Base-by-base conservation (phyloP, 2,113 vertebrate species). In the Isurus oxyrinchus region DNA sequence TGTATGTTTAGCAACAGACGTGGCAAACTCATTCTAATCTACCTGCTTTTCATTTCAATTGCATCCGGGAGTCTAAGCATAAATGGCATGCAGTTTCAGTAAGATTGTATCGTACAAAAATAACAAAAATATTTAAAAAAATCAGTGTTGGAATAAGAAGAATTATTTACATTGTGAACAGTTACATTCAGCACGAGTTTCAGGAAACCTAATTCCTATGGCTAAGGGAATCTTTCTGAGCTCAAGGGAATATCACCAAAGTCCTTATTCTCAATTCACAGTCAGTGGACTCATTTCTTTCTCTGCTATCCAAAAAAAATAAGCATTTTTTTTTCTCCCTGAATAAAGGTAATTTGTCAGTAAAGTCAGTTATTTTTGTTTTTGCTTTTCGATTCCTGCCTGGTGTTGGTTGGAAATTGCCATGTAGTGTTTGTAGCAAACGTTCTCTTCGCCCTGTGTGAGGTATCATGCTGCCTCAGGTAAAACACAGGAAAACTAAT, bases 141-240 rank as follows among this genome's bases (percentile, higher is more conserved):
- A 21, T 44, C 40, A 84, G 81, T 44, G 81, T 16, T 44, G 19
- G 16, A 84, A 84, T 21, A 5, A 59, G 27, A 57, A 13, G 55
- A 59, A 40, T 44, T 94, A 44, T 94, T 94, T 94, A 94, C 59
- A 94, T 40, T 94, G 90, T 94, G 59, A 94, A 19, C 21, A 21
- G 87, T 10, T 90, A 27, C 55, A 59, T 31, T 93, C 59, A 63
- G 59, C 59, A 63, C 59, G n/a, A 40, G 61, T 40, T 59, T 76
- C 72, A 76, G 23, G 69, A 72, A 31, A 31, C 69, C 59, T 35
- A 13, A 31, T 35, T 61, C 2, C 6, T 61, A 40, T 63, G 2
- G 13, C 5, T 63, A 21, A 40, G 63, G 61, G 66, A 94, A 63
- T 23, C 35, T 61, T 40, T 84, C 49, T 84, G 40, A 84, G 19